Base-by-base conservation (phyloP, 2,888 invertebrate species). In the Tiliacea aurago region DNA sequence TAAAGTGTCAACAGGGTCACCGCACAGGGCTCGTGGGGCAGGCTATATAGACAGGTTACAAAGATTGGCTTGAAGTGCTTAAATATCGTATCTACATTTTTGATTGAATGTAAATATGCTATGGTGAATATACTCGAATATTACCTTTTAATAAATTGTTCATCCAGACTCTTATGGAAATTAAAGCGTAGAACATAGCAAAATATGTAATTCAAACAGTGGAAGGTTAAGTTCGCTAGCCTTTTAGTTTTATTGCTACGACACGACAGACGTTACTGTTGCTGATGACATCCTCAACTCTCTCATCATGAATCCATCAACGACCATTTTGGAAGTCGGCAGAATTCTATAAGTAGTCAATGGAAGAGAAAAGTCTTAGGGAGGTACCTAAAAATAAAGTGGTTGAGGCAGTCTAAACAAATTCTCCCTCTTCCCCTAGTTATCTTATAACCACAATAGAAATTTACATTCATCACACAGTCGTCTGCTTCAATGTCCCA, bases 1-100 rank as follows among this genome's bases (percentile, higher is more conserved):
- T 55, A 28, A 28, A 41, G 66, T 80, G 45, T 67, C 76, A 70
- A 55, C 55, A 76, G 51, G 59, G 76, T 70, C 76, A 76, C 28
- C 28, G 65, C 58, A 23, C n/a, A 58, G 62, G 33, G 43, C 43
- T 47, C 33, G 23, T 13, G 4, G 3, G 65, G 64, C 68, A 64
- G 28, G 47, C 65, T 80, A 28, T 47, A 45, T 28, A 15, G 13
- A 47, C 43, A 18, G 15, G 11, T 37, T 37, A 15, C 43, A 49
- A 53, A 45, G 18, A 67, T 28, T 11, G 0, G 3, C 63, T 41
- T 11, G 28, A 55, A 45, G 51, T 47, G 20, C 23, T 18, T 15
- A 56, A 7, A 63, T 33, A 58, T 43, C 37, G 37, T 33, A 33
- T n/a, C 2, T 23, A n/a, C 15, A 43, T 67, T 9, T 43, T 28